Conservation (phyloP, 2,888 invertebrate genomes). For the Conops quadrifasciatus region DNA sequence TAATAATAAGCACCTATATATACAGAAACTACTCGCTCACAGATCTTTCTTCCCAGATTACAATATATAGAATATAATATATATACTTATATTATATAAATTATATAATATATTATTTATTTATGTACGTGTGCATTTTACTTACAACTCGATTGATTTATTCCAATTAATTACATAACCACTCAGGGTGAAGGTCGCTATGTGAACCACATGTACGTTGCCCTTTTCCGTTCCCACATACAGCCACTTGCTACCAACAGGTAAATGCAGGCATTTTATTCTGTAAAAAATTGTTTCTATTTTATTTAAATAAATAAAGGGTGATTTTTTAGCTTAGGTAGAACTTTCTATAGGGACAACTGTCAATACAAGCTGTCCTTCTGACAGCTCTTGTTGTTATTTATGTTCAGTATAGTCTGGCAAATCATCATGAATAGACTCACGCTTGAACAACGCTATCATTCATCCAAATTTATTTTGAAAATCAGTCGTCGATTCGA, state of each 20-base stretch:
- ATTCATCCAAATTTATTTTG: no score
- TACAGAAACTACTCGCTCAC: no score
- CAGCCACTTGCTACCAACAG: constrained; percentile 97
- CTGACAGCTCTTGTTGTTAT: no score
- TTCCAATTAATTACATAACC: constrained; percentile 99
- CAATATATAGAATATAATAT: no score
- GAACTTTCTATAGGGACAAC: neutral
- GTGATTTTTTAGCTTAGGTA: neutral
- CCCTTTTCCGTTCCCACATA: constrained; percentile 98
- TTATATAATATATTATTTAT: neutral
- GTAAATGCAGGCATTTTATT: constrained; percentile 93
- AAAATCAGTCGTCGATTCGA: no score
- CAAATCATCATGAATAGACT: no score
- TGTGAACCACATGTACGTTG: constrained; percentile 96
- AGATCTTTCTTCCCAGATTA: no score
- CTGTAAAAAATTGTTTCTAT: constrained; percentile 67
- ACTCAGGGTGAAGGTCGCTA: constrained; percentile 94
- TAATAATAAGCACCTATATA: no score
- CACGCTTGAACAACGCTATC: no score
- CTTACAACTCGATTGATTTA: constrained; percentile 99
- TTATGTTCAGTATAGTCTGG: no score
- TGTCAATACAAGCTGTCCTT: neutral
- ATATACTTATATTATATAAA: neutral
- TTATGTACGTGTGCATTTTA: constrained; percentile 55
- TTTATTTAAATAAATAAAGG: neutral